Conservation (phyloP, 2,797 vertebrate species). For the Enteromius thamalakanensis region DNA sequence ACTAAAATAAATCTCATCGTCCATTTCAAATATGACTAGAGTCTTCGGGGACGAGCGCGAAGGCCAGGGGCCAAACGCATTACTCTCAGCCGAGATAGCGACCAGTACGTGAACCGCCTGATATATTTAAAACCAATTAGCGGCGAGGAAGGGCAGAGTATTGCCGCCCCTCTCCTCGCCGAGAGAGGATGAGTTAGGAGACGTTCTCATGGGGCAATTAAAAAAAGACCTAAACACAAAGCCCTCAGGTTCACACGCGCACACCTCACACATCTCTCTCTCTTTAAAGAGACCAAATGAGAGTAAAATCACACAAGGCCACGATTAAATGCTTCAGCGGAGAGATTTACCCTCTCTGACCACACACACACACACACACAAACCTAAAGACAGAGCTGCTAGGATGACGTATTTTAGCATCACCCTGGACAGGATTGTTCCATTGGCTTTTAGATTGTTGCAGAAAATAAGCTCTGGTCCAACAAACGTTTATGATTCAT, state of each 20-base stretch:
- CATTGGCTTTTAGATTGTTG: not conserved
- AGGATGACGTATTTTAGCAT: not conserved
- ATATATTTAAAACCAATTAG: slow-evolving; percentile 80
- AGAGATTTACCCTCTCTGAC: slow-evolving; percentile 18
- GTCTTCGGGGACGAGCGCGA: slow-evolving; percentile 70
- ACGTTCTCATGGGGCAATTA: slow-evolving; percentile 44
- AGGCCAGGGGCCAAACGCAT: slow-evolving; percentile 72
- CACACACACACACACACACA: slow-evolving; percentile 1
- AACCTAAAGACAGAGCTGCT: not conserved
- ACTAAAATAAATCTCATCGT: slow-evolving; percentile 67
- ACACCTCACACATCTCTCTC: slow-evolving; percentile 15
- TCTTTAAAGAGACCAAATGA: not conserved
- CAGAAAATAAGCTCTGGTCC: not conserved
- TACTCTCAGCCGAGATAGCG: slow-evolving; percentile 73
- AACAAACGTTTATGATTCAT: not conserved
- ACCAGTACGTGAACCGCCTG: slow-evolving; percentile 74
- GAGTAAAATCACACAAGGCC: slow-evolving; percentile 10
- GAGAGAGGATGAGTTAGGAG: slow-evolving; percentile 42
- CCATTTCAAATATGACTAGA: slow-evolving; percentile 77
- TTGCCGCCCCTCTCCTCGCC: slow-evolving; percentile 46
- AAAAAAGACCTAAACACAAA: slow-evolving; percentile 39
- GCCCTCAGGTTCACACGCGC: slow-evolving; percentile 28
- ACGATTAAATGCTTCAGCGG: not conserved
- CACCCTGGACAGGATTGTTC: not conserved
- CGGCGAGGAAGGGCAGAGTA: slow-evolving; percentile 60